Base-by-base conservation (phyloP, 2,888 invertebrate genomes). In the Lobophora halterata region DNA sequence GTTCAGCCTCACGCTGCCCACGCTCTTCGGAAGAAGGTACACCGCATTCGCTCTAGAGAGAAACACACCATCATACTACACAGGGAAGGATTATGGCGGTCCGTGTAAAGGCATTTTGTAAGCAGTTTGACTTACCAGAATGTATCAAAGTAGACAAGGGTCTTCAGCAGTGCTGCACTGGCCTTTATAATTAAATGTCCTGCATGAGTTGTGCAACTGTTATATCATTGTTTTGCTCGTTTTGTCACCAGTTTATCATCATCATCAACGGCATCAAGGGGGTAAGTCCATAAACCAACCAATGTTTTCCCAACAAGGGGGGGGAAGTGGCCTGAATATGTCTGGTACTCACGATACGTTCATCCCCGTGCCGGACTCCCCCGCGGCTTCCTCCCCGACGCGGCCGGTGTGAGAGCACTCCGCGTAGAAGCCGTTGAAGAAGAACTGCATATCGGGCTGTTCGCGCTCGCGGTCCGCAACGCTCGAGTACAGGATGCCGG, bases 371-470 rank as follows among this genome's bases (percentile, higher is more conserved):
- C 63, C 69, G 0, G 49, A 45, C 16, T 88, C 88, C n/a, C 72
- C 70, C 10, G n/a, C n/a, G 31, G 31, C 11, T 14, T n/a, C n/a
- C n/a, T n/a, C n/a, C n/a, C n/a, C n/a, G 0, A 82, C 37, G 0
- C 57, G 55, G 0, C 92, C 82, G 0, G 61, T 62, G 4, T 45
- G 39, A 0, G 81, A 79, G 46, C 79, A 79, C 11, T 81, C 91
- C 0, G 91, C 91, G 51, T 89, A 82, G 59, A 89, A 90, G 0
- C 91, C 92, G 25, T 89, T 89, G 66, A 92, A 91, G 72, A 91
- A 92, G 52, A 91, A 79, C 54, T 92, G 92, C 5, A 92, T 58
- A 62, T 92, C 92, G 0, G 92, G 92, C 59, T 91, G 87, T 1
- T 56, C 58, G 0, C 71, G 79, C 1, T 71, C 77, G 2, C 79